These are phyloP conservation scores for Penaeus japonicus DNA, from an alignment of 1,140 invertebrate genomes.

Conservation along the genomic window DNA sequence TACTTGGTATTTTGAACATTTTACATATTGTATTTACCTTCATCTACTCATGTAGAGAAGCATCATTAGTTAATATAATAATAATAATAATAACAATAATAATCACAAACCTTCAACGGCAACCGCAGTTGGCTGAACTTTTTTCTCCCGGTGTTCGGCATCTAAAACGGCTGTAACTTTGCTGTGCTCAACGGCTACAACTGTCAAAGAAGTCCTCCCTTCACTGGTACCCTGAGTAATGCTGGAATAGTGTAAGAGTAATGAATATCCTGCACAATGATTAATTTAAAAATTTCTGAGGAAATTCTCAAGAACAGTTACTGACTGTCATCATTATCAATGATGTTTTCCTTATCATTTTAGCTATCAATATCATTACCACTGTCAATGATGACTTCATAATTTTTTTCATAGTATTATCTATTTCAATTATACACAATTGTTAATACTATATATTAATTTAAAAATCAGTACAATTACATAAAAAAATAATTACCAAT, in stretches of 20 bases:
- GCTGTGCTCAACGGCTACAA: conserved; percentile 40
- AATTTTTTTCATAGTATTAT: no score
- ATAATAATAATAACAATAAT: background rate
- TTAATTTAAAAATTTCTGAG: background rate
- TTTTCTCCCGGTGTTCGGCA: conserved; percentile 34
- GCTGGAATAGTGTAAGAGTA: background rate
- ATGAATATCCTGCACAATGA: background rate
- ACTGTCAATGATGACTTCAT: no score
- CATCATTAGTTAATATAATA: background rate
- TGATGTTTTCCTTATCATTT: no score
- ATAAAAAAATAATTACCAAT: no score
- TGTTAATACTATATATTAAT: no score
- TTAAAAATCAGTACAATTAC: no score
- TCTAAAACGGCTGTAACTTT: conserved; percentile 31
- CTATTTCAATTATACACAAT: no score
- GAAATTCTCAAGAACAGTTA: background rate
- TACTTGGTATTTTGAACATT: no score
- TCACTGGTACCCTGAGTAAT: conserved; percentile 34
- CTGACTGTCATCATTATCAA: background rate
- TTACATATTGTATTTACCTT: no score
- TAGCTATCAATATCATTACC: no score
- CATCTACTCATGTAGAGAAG: no score
- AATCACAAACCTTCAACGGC: conserved; percentile 16
- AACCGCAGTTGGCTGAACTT: background rate
- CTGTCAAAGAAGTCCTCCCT: conserved; percentile 26